Percentiles rank a stretch among this genome's conserved stretches.
Evolutionary conservation across 2,888 invertebrate genomes (phyloP).

Genomic region (Portevinia maculata): DNA sequence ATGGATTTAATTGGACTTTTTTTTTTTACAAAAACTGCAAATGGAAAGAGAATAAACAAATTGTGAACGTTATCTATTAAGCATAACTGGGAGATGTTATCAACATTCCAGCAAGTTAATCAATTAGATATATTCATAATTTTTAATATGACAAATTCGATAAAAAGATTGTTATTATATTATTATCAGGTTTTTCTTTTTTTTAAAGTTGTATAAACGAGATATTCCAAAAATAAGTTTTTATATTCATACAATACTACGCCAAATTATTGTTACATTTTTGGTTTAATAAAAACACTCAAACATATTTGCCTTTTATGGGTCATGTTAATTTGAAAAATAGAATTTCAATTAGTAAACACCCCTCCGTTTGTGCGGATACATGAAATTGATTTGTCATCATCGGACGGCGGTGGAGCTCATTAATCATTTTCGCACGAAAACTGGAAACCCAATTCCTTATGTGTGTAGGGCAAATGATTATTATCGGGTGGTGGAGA

Average conservation of each 20-base stretch:
- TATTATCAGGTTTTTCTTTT: conserved; percentile 8
- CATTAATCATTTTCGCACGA: conserved; percentile 61
- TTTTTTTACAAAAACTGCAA: too few species aligned
- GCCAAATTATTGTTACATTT: conserved; percentile 34
- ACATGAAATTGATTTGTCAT: conserved; percentile 25
- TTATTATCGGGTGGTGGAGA: conserved; percentile 21
- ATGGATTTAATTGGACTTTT: too few species aligned
- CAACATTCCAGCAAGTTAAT: conserved; percentile 14
- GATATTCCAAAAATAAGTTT: conserved; percentile 14
- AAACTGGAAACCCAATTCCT: conserved; percentile 39
- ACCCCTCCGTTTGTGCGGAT: neutral
- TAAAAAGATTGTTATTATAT: conserved; percentile 37
- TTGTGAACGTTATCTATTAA: too few species aligned
- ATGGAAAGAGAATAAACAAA: too few species aligned
- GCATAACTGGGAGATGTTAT: conserved; percentile 18
- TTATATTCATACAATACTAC: neutral
- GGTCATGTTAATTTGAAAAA: neutral
- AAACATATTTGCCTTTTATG: neutral
- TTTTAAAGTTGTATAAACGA: conserved; percentile 7
- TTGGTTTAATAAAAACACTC: conserved; percentile 6
- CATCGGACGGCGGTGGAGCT: conserved; percentile 1
- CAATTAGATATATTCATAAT: conserved; percentile 35
- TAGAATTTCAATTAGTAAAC: conserved; percentile 6
- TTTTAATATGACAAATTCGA: conserved; percentile 43
- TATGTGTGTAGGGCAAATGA: conserved; percentile 4